Conservation (phyloP, 2,797 vertebrate genomes). For the Potorous gilbertii region DNA sequence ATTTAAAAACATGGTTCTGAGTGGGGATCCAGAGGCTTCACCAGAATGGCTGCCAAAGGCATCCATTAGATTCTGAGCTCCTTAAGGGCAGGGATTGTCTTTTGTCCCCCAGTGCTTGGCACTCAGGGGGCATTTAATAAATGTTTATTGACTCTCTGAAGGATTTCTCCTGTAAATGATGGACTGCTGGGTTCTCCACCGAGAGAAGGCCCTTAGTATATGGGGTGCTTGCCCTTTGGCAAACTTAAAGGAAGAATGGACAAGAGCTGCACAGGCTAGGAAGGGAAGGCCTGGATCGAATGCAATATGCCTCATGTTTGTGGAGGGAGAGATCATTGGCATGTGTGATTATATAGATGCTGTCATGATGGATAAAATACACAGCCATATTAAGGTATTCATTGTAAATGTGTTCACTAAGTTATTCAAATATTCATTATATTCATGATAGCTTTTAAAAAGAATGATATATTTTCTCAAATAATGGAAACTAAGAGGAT, state of each 20-base stretch:
- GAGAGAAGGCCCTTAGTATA: background rate
- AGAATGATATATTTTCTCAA: background rate
- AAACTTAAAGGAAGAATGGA: background rate
- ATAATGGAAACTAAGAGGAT: background rate
- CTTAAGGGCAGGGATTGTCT: background rate
- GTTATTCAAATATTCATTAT: background rate
- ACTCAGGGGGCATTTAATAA: background rate
- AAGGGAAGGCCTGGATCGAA: background rate
- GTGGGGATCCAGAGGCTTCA: background rate
- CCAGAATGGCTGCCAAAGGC: background rate
- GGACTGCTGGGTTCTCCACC: background rate
- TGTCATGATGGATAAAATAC: background rate
- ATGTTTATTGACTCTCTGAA: background rate
- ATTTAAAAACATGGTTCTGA: background rate
- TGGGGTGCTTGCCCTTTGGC: background rate
- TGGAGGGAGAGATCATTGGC: background rate
- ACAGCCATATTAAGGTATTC: background rate
- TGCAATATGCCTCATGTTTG: accelerated
- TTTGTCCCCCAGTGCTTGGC: background rate
- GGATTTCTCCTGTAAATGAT: background rate
- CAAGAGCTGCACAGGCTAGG: background rate
- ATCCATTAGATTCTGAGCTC: background rate
- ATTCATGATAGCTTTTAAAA: background rate
- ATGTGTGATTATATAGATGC: background rate
- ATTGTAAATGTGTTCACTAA: background rate